Conservation (phyloP, 2,888 invertebrate species). For the Dysmachus trigonus region DNA sequence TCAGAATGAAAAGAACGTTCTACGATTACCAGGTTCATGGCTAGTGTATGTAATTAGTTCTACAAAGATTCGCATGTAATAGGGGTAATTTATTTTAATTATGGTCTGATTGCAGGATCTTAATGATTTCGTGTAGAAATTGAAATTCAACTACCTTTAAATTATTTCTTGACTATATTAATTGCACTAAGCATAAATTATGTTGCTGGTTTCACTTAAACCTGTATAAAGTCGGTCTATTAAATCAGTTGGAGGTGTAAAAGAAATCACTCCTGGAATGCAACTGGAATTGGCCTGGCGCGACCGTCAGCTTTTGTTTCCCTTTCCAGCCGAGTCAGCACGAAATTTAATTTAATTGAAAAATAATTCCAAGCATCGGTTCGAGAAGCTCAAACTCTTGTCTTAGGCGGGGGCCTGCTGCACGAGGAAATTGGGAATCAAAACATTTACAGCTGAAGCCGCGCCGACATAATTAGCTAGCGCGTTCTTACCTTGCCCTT, state of each 20-base stretch:
- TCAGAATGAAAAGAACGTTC: neutral
- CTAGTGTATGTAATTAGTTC: neutral
- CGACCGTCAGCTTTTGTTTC: neutral
- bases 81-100: neutral
- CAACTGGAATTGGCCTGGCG: neutral
- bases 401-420: neutral
- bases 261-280: neutral
- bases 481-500: neutral
- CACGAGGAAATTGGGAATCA: constrained; percentile 36
- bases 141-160: neutral
- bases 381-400: neutral
- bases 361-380: constrained; percentile 42
- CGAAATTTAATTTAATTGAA: constrained; percentile 46
- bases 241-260: neutral
- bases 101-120: neutral
- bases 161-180: neutral
- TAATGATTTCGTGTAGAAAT: neutral
- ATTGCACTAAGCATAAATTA: neutral
- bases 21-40: too few relatives aligned
- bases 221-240: too few relatives aligned
- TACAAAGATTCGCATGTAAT: neutral
- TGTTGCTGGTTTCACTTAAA: neutral
- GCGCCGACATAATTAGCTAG: constrained; percentile 39
- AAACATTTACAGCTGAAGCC: constrained; percentile 42
- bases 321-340: neutral